Evolutionary conservation across 2,888 invertebrate genomes (phyloP), one percentile per base, ranked within the genome.

Genomic region (Octodonta nipae): DNA sequence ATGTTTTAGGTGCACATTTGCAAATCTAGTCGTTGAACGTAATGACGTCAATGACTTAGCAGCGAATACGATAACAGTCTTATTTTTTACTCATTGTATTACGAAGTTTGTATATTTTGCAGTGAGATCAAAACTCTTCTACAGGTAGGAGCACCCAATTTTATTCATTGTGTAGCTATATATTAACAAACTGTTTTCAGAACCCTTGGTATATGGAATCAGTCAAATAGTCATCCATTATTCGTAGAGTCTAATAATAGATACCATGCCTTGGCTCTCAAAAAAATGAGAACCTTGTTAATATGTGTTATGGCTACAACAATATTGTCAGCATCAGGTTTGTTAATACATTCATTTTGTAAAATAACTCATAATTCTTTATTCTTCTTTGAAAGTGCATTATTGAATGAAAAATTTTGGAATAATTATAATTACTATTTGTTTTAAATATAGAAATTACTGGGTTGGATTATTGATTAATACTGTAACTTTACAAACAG

Each of bases 121-220:
- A 0, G 47, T 77, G 4, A 74, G 77, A 42, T 75, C 78, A 13
- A 81, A 81, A 52, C 66, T 73, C 35, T 79, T 83, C 51, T 82
- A 83, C 61, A 73, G 76, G 78, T 78, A 51, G 62, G 57, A 35
- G n/a, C 10, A n/a, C 12, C 5, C 8, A 4, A 8, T 26, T 26
- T 8, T 8, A 3, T 3, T n/a, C n/a, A 3, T 4, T 11, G 12
- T 10, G 11, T n/a, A 4, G 3, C 10, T 10, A 3, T 10, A 2
- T 22, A 11, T n/a, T 22, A 11, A 3, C 22, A 10, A 11, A 4
- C 20, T 38, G 35, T 34, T 43, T 49, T 13, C 46, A 76, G 84
- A 50, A 82, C 83, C 0, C 58, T 85, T 24, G 78, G 76, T 15
- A 75, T 82, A 38, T 87, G 86, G 86, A 86, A 86, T 56, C 81